phyloP scores from a whole-genome alignment of 2,797 vertebrate species.

The Argya squamiceps region DNA sequence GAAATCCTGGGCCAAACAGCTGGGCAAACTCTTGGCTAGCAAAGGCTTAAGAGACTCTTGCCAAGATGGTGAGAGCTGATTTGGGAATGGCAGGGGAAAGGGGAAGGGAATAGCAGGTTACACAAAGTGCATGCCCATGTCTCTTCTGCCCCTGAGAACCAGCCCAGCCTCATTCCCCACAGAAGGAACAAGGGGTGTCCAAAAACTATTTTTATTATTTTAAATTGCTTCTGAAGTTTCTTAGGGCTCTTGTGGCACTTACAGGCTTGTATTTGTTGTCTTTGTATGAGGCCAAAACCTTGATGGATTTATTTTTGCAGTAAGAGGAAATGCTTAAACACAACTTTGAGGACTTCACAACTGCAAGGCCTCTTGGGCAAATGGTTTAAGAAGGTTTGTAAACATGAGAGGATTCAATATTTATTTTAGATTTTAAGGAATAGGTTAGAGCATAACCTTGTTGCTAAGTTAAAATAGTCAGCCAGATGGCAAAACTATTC shows the following conservation, averaged over 20 bases:
- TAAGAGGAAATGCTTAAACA: conserved; percentile 26
- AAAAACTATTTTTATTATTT: not conserved
- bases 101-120: not conserved
- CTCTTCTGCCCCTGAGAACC: not conserved
- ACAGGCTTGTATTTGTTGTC: not conserved
- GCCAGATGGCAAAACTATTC: not conserved
- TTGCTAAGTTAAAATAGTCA: not conserved
- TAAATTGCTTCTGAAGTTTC: conserved; percentile 8
- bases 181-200: not conserved
- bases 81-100: not conserved
- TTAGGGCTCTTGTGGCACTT: not conserved
- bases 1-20: conserved; percentile 1
- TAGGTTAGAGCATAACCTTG: not conserved
- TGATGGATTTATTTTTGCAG: conserved; percentile 27
- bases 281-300: conserved; percentile 16
- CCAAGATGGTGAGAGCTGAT: not conserved
- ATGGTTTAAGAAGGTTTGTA: conserved; percentile 22
- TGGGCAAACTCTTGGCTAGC: not conserved
- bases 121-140: not conserved
- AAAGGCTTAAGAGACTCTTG: not conserved
- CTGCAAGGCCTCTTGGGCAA: not conserved
- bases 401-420: conserved; percentile 16
- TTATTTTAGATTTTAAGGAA: conserved; percentile 34
- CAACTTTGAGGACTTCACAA: conserved; percentile 11
- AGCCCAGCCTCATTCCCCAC: not conserved